Conservation (phyloP, 1,140 invertebrate species). For the Euborellia annulipes region DNA sequence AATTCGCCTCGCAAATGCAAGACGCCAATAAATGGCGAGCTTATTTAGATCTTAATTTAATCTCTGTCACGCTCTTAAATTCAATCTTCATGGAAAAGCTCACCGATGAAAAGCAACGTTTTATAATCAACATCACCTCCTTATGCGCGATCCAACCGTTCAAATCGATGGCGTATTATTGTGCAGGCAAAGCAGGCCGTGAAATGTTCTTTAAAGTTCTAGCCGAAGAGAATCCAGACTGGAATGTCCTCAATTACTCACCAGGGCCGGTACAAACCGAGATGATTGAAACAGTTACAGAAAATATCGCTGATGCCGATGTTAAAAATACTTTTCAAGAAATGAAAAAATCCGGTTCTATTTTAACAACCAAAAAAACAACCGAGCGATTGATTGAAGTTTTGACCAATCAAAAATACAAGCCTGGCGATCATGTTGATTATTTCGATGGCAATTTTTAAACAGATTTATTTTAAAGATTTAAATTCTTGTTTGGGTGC, state of each 20-base stretch:
- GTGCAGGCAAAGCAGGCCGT: constrained; percentile 74
- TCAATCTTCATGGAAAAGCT: constrained; percentile 49
- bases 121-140: constrained; percentile 79
- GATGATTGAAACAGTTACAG: constrained; percentile 58
- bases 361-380: constrained; percentile 61
- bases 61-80: constrained; percentile 53
- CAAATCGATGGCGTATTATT: constrained; percentile 62
- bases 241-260: constrained; percentile 77
- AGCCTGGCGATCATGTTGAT: constrained; percentile 72
- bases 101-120: constrained; percentile 28
- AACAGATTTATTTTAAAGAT: too few species aligned
- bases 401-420: constrained; percentile 53
- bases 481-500: too few species aligned
- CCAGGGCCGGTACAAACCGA: constrained; percentile 86
- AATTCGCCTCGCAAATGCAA: constrained; percentile 39
- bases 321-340: constrained; percentile 43
- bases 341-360: constrained; percentile 33
- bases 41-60: constrained; percentile 67
- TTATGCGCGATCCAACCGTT: constrained; percentile 60
- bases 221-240: constrained; percentile 57
- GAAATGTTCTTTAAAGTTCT: constrained; percentile 79
- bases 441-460: constrained; percentile 47
- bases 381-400: constrained; percentile 54
- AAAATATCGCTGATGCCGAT: constrained; percentile 38
- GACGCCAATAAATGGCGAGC: constrained; percentile 40